phyloP scores from a whole-genome alignment of 2,113 vertebrate genomes.

The Tragelaphus buxtoni region DNA sequence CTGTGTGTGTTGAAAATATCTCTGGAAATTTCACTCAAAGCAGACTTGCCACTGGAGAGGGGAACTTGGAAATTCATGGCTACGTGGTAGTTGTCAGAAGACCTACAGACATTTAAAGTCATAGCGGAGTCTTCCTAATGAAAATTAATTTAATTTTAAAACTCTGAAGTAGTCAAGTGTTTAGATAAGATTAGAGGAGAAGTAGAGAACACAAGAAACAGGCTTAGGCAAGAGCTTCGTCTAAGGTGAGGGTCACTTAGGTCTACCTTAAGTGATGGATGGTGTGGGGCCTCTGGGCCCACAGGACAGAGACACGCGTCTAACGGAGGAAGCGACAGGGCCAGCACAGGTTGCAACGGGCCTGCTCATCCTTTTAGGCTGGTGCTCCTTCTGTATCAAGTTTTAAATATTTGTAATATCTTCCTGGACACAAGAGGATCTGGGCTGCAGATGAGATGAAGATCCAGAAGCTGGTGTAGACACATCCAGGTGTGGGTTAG shows the following conservation, averaged over 20 bases:
- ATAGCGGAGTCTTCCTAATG: accelerated
- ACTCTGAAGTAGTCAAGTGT: too few relatives aligned
- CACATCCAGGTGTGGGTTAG: too few relatives aligned
- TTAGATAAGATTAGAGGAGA: background rate
- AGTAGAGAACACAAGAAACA: accelerated
- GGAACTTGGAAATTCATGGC: background rate
- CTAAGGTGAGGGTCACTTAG: accelerated
- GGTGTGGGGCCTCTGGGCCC: background rate
- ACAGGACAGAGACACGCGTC: accelerated
- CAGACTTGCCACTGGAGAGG: background rate
- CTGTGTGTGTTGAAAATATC: too few relatives aligned
- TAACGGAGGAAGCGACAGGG: background rate
- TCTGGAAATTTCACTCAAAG: background rate
- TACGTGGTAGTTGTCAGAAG: accelerated
- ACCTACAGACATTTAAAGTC: too few relatives aligned
- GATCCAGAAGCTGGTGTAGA: background rate
- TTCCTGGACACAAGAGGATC: background rate
- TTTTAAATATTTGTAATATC: background rate
- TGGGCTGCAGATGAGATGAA: background rate
- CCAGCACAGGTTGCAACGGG: accelerated
- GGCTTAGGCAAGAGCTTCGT: background rate
- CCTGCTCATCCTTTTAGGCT: accelerated
- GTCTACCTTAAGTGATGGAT: accelerated
- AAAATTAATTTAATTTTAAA: background rate
- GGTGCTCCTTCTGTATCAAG: background rate